Evolutionary conservation across 2,113 vertebrate species (phyloP).

Genomic region (Pardalotus punctatus): DNA sequence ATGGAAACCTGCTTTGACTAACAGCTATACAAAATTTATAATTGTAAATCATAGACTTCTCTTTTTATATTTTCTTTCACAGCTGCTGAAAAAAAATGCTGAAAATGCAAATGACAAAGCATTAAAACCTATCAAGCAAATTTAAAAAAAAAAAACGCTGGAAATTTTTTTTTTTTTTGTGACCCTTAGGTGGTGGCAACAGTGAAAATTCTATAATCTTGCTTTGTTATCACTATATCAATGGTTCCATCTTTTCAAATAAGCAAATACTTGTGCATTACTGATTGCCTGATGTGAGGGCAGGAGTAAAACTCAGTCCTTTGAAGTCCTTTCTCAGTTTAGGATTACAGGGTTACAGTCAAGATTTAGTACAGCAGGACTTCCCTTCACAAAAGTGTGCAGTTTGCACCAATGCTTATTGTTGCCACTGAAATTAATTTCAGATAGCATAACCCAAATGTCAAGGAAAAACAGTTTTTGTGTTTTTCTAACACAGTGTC

Average conservation of each 20-base stretch:
- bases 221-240: not conserved
- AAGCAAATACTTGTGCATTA: not conserved
- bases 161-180: not conserved
- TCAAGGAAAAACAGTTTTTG: not conserved
- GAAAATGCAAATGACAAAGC: not conserved
- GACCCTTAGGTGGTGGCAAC: not conserved
- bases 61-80: not conserved
- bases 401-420: not conserved
- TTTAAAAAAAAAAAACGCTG: not conserved
- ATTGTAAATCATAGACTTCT: not conserved
- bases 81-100: not conserved
- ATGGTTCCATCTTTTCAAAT: not conserved
- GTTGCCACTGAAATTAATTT: not conserved
- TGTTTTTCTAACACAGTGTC: not conserved
- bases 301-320: not conserved
- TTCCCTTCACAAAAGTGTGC: not conserved
- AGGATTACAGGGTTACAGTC: not conserved
- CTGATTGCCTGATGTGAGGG: not conserved
- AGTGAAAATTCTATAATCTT: not conserved
- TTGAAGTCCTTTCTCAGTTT: not conserved
- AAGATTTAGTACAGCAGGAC: not conserved
- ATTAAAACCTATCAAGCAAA: not conserved
- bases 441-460: not conserved
- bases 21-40: not conserved
- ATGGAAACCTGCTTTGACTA: not conserved